These are phyloP conservation scores for Tribolium castaneum DNA, from an alignment of 1,140 invertebrate genomes.

Conservation along the genomic window DNA sequence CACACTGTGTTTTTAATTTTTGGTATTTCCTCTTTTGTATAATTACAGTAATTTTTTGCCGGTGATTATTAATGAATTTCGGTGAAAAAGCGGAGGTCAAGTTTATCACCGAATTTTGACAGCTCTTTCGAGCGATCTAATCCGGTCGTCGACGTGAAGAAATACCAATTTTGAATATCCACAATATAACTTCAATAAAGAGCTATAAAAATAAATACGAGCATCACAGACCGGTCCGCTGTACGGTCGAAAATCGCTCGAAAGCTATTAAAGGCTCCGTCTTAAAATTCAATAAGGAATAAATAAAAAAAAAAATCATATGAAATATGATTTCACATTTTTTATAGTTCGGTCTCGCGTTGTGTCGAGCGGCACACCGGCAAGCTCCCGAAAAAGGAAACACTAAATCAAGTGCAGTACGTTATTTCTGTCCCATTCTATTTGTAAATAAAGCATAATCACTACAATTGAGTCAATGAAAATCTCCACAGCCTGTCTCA, in stretches of 20 bases:
- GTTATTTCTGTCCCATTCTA: slow-evolving; percentile 46
- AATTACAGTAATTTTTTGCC: slow-evolving; percentile 28
- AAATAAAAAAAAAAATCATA: slow-evolving; percentile 29
- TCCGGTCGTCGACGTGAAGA: slow-evolving; percentile 20
- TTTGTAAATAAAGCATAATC: slow-evolving; percentile 57
- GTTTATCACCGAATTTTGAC: slow-evolving; percentile 1
- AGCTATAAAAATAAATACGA: slow-evolving; percentile 31
- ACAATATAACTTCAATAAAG: slow-evolving; percentile 32
- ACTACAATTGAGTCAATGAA: slow-evolving; percentile 60
- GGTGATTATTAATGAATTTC: slow-evolving; percentile 21
- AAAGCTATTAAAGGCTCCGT: background rate
- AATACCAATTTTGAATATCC: slow-evolving; percentile 19
- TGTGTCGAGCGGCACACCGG: background rate
- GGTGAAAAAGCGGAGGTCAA: slow-evolving; percentile 9
- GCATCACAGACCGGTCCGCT: background rate
- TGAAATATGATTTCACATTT: slow-evolving; percentile 36
- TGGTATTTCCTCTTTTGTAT: slow-evolving; percentile 13
- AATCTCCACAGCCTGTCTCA: slow-evolving; percentile 57
- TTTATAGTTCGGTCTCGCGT: background rate
- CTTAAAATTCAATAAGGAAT: slow-evolving; percentile 36
- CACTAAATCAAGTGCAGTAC: slow-evolving; percentile 55
- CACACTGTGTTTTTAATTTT: slow-evolving; percentile 31
- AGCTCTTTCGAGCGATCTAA: background rate
- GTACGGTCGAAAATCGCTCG: slow-evolving; percentile 4
- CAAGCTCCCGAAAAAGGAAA: slow-evolving; percentile 56